These are phyloP conservation scores for Danio jaintianensis DNA, from an alignment of 2,797 vertebrate genomes.

Conservation along the genomic window DNA sequence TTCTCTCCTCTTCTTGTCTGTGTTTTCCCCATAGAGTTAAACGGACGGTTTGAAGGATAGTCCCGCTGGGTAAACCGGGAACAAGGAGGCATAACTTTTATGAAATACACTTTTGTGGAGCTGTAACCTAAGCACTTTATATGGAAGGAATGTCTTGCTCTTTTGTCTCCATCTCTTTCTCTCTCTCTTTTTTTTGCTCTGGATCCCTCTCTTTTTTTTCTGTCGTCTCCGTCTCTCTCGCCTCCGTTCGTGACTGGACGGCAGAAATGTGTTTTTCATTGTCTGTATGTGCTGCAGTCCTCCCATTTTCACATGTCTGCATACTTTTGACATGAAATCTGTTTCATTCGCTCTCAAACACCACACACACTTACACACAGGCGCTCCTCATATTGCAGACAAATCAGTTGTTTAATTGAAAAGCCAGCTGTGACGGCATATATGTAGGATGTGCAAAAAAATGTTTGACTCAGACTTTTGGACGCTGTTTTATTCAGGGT, in stretches of 20 bases:
- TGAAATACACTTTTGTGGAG: conserved; percentile 64
- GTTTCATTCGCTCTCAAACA: conserved; percentile 18
- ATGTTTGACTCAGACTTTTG: conserved; percentile 16
- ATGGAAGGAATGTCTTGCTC: conserved; percentile 69
- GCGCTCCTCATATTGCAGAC: conserved; percentile 41
- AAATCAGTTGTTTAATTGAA: conserved; percentile 54
- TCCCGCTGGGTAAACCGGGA: conserved; percentile 51
- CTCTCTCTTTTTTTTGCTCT: conserved; percentile 5
- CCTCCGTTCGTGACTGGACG: conserved; percentile 42
- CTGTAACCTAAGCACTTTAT: conserved; percentile 64
- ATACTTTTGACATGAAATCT: conserved; percentile 61
- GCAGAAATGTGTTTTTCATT: conserved; percentile 60
- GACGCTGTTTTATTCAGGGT: conserved; percentile 28
- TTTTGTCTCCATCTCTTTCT: conserved; percentile 19
- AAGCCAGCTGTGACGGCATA: conserved; percentile 53
- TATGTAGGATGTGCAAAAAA: conserved; percentile 11
- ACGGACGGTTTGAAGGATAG: conserved; percentile 61
- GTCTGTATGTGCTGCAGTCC: conserved; percentile 27
- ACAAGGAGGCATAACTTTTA: conserved; percentile 65
- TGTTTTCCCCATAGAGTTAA: conserved; percentile 10
- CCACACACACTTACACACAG: neutral
- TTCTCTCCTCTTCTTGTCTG: conserved; percentile 5
- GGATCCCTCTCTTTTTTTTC: conserved; percentile 5
- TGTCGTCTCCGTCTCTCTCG: neutral
- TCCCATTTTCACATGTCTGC: conserved; percentile 49